Percentiles rank a stretch among this genome's conserved stretches.
Evolutionary conservation across 2,797 vertebrate species (phyloP).

Genomic region (Hyperoplus immaculatus): DNA sequence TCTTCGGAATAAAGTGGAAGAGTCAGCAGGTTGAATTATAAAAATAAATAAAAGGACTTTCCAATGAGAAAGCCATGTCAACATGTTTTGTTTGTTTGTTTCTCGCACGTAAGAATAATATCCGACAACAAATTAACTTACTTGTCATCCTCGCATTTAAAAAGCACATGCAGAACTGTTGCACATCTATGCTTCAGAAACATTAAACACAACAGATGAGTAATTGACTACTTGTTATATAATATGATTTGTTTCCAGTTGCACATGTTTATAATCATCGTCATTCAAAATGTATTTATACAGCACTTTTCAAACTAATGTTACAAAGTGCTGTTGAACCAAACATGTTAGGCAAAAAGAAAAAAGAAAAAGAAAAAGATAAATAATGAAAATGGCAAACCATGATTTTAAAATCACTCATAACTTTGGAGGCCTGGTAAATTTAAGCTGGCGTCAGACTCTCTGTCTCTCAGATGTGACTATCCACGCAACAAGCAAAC

Average conservation of each 20-base stretch:
- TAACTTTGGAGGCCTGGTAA: slow-evolving; percentile 9
- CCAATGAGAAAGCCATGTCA: slow-evolving; percentile 57
- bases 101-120: slow-evolving; percentile 62
- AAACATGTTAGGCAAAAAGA: slow-evolving; percentile 9
- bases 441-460: slow-evolving; percentile 2
- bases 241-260: slow-evolving; percentile 60
- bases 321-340: slow-evolving; percentile 61
- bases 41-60: slow-evolving; percentile 46
- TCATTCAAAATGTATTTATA: slow-evolving; percentile 49
- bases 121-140: slow-evolving; percentile 52
- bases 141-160: slow-evolving; percentile 59
- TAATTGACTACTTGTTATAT: slow-evolving; percentile 63
- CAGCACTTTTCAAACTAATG: slow-evolving; percentile 63
- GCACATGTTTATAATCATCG: slow-evolving; percentile 56
- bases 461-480: slow-evolving; percentile 1
- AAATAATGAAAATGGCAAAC: slow-evolving; percentile 27
- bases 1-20: slow-evolving; percentile 58
- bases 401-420: background rate
- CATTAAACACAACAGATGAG: slow-evolving; percentile 72
- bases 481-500: background rate
- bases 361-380: slow-evolving; percentile 24
- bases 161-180: slow-evolving; percentile 80
- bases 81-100: background rate
- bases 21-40: slow-evolving; percentile 58
- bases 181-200: slow-evolving; percentile 74